Evolutionary conservation across 2,113 vertebrate species (phyloP), one percentile per base, ranked within the genome.

Genomic region (Cranoglanis bouderius): DNA sequence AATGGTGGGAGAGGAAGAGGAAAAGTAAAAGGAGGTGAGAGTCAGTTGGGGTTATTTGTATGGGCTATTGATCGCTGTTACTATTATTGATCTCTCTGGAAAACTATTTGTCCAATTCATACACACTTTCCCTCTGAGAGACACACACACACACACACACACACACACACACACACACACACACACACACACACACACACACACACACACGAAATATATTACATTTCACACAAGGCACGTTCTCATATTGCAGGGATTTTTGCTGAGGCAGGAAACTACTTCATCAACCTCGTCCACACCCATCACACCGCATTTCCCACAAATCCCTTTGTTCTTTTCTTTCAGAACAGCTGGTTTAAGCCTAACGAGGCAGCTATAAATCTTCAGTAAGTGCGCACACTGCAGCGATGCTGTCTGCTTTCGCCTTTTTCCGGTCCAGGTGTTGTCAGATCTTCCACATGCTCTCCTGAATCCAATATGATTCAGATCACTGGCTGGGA

Each of bases 1-100:
- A 65, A 67, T 81, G 46, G 92, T 86, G 19, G 75, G 75, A 82
- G 67, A 38, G 86, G 65, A 72, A n/a, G 21, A 72, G 72, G 53
- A 82, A 63, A 70, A 75, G 70, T 63, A 57, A 80, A 51, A 53
- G 59, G 72, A 65, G 51, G 24, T 21, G 65, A 57, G 49, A 81
- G 29, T 61, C 24, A 67, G 81, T 85, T 74, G 53, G 55, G 85
- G 19, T 80, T 46, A 49, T 85, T 63, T 26, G 1, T 75, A 38
- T 6, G 70, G 51, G 53, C 8, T 85, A 85, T 85, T 61, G 87
- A 77, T 81, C 26, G 10, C n/a, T 82, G 83, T 77, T 90, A 46
- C 26, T 38, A 46, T 63, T 53, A 88, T 88, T 51, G 82, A 90
- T 88, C 63, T 38, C 26, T 80, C 49, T 77, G 35, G 46, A 63